Conservation (phyloP, 2,113 vertebrate genomes). For the Pao palembangensis region DNA sequence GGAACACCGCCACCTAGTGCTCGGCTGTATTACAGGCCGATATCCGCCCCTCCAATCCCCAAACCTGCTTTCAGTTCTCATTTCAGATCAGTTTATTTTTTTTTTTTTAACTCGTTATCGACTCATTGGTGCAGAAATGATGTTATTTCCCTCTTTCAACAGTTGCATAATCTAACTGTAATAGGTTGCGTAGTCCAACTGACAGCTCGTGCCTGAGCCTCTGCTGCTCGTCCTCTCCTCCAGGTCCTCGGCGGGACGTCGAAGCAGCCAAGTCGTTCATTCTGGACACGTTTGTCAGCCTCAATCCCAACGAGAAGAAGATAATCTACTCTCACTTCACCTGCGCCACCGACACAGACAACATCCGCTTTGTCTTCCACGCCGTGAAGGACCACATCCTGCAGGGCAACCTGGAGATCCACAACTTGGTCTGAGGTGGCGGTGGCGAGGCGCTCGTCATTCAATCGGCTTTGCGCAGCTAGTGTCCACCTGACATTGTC, state of each 20-base stretch:
- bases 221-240: conserved; percentile 4
- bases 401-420: conserved; percentile 79
- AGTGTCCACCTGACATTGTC: conserved; percentile 4
- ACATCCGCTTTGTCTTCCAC: conserved; percentile 74
- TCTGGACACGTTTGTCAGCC: conserved; percentile 82
- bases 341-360: conserved; percentile 76
- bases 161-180: too few species aligned
- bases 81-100: too few species aligned
- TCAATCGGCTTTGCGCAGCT: conserved; percentile 28
- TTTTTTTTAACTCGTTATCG: too few species aligned
- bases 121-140: too few species aligned
- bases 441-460: conserved; percentile 8
- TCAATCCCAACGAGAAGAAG: conserved; percentile 81
- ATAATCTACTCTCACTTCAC: conserved; percentile 83
- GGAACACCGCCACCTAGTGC: background rate
- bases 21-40: too few species aligned
- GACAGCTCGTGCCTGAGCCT: background rate
- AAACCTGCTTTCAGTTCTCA: too few species aligned
- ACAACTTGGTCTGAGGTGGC: conserved; percentile 75
- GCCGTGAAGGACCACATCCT: conserved; percentile 76
- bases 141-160: too few species aligned
- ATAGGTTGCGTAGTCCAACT: too few species aligned
- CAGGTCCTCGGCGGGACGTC: conserved; percentile 81
- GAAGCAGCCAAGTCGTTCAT: conserved; percentile 81
- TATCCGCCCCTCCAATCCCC: too few species aligned